Conservation (phyloP, 2,113 vertebrate genomes). For the human region DNA sequence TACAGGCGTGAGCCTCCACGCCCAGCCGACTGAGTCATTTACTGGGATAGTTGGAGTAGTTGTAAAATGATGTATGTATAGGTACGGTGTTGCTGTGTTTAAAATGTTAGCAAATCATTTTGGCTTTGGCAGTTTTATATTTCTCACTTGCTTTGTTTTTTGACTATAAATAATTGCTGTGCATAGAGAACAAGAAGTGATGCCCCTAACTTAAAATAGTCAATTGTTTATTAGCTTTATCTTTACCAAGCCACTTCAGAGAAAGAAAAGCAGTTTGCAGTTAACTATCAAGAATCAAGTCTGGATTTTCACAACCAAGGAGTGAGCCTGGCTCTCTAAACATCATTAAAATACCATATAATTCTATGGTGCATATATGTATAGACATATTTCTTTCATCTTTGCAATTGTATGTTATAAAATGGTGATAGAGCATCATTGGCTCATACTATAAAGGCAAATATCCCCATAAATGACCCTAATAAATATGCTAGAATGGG, state of each 20-base stretch:
- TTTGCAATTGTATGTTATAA: conserved; percentile 75
- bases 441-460: conserved; percentile 73
- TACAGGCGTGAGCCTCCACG: accelerated
- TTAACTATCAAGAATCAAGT: conserved; percentile 61
- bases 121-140: background rate
- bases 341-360: conserved; percentile 71
- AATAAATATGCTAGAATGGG: conserved; percentile 74
- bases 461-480: conserved; percentile 74
- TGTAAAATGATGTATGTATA: background rate
- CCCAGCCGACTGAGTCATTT: no score
- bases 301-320: conserved; percentile 71
- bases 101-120: background rate
- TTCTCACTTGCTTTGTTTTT: conserved; percentile 13
- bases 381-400: conserved; percentile 74
- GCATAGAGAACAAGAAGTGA: background rate
- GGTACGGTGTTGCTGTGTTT: accelerated
- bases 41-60: background rate
- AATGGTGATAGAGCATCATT: conserved; percentile 70
- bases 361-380: conserved; percentile 58
- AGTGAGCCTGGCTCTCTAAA: conserved; percentile 73
- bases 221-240: background rate
- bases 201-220: conserved; percentile 17
- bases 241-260: conserved; percentile 42
- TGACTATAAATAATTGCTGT: background rate
- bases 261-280: conserved; percentile 54